These are phyloP conservation scores for Pristionchus exspectatus DNA, from an alignment of 2,888 invertebrate species.

Conservation along the genomic window DNA sequence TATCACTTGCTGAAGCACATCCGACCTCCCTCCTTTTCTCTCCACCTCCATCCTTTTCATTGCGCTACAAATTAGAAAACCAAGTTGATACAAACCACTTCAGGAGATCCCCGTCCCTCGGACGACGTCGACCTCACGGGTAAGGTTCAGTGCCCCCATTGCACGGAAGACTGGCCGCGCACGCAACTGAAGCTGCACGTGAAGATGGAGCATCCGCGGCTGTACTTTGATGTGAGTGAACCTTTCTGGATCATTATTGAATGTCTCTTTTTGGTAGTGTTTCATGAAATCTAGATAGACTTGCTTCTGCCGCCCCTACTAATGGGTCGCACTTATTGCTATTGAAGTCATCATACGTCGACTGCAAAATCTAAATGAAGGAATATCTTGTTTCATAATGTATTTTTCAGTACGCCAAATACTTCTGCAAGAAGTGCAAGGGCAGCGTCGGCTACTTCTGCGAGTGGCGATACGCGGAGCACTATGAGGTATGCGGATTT, in stretches of 20 bases:
- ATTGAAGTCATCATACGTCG: too few species aligned
- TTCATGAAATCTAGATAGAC: too few species aligned
- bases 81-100: neutral
- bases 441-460: neutral
- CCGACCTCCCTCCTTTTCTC: too few species aligned
- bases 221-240: neutral
- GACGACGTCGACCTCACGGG: neutral
- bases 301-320: too few species aligned
- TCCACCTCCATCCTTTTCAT: too few species aligned
- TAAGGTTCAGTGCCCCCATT: neutral
- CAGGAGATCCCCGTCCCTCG: neutral
- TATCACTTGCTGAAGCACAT: neutral
- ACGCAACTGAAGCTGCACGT: neutral
- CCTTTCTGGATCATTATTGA: too few species aligned
- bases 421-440: constrained; percentile 2
- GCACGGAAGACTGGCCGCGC: neutral
- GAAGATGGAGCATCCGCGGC: constrained; percentile 13
- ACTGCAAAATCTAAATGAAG: too few species aligned
- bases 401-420: neutral
- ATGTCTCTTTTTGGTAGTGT: too few species aligned
- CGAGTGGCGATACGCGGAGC: neutral
- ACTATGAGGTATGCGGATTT: neutral
- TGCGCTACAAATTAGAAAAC: neutral
- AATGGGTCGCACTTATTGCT: too few species aligned
- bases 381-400: too few species aligned